Percentiles rank a stretch among this genome's conserved stretches.
Conservation (phyloP, 2,797 vertebrate species). For the Dicrostonyx torquatus region DNA sequence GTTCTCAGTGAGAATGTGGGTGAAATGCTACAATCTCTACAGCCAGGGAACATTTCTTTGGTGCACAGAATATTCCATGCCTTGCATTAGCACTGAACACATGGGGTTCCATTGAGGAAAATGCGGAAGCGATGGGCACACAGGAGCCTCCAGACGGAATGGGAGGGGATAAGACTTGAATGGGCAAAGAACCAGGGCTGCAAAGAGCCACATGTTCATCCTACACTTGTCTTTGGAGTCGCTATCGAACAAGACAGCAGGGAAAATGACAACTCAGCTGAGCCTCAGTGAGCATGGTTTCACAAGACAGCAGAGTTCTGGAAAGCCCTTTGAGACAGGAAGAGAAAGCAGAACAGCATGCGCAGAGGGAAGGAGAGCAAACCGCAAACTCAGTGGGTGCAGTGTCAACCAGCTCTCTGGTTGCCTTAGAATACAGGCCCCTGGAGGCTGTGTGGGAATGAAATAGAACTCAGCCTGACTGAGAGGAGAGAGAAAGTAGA, state of each 20-base stretch:
- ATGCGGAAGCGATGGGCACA: not conserved
- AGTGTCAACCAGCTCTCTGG: slow-evolving; percentile 5
- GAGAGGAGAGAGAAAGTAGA: slow-evolving; percentile 19
- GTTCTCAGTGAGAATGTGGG: not conserved
- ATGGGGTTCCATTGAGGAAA: rapidly evolving
- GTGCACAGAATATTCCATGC: not conserved
- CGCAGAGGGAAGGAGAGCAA: not conserved
- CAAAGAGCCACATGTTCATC: not conserved
- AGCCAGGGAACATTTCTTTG: not conserved
- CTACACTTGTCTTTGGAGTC: not conserved
- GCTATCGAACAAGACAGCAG: not conserved
- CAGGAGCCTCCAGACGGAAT: not conserved
- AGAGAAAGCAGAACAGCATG: not conserved
- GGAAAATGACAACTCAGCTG: slow-evolving; percentile 19
- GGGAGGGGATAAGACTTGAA: not conserved
- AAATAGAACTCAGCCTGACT: not conserved
- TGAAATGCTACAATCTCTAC: not conserved
- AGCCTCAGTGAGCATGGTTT: slow-evolving; percentile 28
- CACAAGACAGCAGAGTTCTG: not conserved
- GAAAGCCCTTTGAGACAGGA: not conserved
- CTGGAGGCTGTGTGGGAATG: not conserved
- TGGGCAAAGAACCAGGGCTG: not conserved
- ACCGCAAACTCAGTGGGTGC: slow-evolving; percentile 26
- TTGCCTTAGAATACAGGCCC: not conserved
- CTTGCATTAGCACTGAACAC: not conserved